Conservation (phyloP, 2,797 vertebrate genomes). For the Meda fulgida region DNA sequence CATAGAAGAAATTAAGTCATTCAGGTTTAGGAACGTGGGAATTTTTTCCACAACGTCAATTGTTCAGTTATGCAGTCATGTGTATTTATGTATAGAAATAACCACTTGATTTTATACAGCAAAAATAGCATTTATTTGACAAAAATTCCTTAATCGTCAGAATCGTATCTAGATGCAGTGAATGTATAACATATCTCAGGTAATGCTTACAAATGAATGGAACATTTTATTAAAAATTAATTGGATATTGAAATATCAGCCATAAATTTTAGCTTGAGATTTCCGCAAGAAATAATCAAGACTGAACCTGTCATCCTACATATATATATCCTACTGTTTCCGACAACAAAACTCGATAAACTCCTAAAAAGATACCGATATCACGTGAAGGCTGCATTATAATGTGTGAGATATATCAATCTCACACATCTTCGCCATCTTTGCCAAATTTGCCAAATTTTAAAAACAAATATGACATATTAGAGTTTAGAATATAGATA, state of each 20-base stretch:
- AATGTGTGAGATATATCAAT: background rate
- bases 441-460: background rate
- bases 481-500: too few species aligned
- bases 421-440: background rate
- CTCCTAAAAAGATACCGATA: too few species aligned
- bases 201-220: background rate
- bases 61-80: background rate
- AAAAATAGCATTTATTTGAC: background rate
- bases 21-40: background rate
- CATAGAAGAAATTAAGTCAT: background rate
- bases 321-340: background rate
- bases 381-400: background rate
- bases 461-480: background rate
- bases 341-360: background rate
- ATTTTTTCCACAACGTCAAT: background rate
- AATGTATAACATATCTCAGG: background rate
- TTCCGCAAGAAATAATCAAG: background rate
- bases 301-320: background rate
- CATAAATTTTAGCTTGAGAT: background rate
- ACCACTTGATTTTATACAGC: background rate
- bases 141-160: background rate
- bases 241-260: background rate
- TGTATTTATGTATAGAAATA: background rate
- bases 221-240: background rate
- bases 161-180: background rate